Conservation (phyloP, 2,113 vertebrate genomes). For the Malurus alboscapulatus region DNA sequence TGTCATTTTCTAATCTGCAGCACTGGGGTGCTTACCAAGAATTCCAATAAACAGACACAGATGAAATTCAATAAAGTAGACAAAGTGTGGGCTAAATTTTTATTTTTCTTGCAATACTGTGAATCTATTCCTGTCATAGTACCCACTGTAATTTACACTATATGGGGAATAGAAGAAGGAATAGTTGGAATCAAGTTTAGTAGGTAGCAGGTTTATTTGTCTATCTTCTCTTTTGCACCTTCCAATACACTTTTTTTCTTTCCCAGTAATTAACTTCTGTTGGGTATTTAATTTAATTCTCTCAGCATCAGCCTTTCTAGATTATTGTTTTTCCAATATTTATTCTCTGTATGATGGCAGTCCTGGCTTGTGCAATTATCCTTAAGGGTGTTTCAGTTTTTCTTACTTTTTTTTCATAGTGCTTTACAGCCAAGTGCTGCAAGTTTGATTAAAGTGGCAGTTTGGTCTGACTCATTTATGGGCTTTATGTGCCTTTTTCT, state of each 20-base stretch:
- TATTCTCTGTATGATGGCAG: slow-evolving; percentile 36
- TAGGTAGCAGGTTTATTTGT: slow-evolving; percentile 22
- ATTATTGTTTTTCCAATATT: slow-evolving; percentile 61
- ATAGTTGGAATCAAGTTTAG: not conserved
- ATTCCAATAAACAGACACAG: not conserved
- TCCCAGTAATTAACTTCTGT: slow-evolving; percentile 49
- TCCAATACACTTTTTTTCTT: not conserved
- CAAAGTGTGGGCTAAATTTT: not conserved
- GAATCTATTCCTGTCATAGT: not conserved
- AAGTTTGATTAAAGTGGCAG: slow-evolving; percentile 44
- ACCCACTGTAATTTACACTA: not conserved
- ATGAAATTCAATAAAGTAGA: slow-evolving; percentile 18
- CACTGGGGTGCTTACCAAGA: not conserved
- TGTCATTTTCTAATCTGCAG: not conserved
- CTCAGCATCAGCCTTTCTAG: slow-evolving; percentile 28
- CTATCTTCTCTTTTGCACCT: not conserved
- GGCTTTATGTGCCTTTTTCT: not conserved
- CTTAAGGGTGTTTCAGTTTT: slow-evolving; percentile 18
- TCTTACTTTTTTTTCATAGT: not conserved
- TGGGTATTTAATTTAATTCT: slow-evolving; percentile 53
- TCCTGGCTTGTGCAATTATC: slow-evolving; percentile 28
- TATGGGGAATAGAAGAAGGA: not conserved
- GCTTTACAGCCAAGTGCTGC: slow-evolving; percentile 1
- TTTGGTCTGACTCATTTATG: slow-evolving; percentile 28
- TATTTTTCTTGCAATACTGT: not conserved